Base-by-base conservation (phyloP, 1,140 invertebrate species). In the Ephestia elutella region DNA sequence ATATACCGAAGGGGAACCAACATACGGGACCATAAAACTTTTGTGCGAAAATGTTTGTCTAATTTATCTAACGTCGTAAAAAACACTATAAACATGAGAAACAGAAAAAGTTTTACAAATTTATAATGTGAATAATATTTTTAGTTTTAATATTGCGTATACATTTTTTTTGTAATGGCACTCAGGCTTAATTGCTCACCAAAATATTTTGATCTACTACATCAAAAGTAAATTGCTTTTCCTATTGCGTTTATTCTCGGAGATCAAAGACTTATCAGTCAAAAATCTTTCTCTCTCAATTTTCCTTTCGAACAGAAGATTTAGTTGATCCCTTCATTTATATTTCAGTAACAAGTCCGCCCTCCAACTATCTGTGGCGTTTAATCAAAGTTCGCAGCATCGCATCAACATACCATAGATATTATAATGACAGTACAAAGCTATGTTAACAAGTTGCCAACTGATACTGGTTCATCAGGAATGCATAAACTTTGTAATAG, bases 401-500 rank as follows among this genome's bases (percentile, higher is more conserved):
- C 28, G 50, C 18, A 78, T 81, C 70, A 71, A 59, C 76, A 78
- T 73, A 77, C 75, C 75, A 80, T 18, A 77, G 70, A 76, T 73
- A 74, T 80, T 75, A 70, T 78, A 75, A 78, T 76, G 70, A 71
- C 61, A 70, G 63, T 69, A 78, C 70, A 75, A 74, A 74, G 75
- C 58, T 63, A 72, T 72, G 65, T 57, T 60, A 59, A 71, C 55
- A 32, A 72, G 66, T 72, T 63, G 51, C 49, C 32, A 79, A 80
- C 73, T 81, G 80, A 83, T 83, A 76, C 62, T 62, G 68, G 60
- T 65, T 79, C 77, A 81, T 83, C 71, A 69, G 49, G 73, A 70
- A 83, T 83, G 78, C 77, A 73, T 75, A 73, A 80, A 82, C 73
- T 66, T 65, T 44, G 53, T 49, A 56, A 62, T 62, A 50, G 60